Percentiles rank a stretch among this genome's conserved stretches.
These are phyloP conservation scores for Tenthredo scrophulariae DNA, from an alignment of 2,888 invertebrate genomes.

Conservation along the genomic window DNA sequence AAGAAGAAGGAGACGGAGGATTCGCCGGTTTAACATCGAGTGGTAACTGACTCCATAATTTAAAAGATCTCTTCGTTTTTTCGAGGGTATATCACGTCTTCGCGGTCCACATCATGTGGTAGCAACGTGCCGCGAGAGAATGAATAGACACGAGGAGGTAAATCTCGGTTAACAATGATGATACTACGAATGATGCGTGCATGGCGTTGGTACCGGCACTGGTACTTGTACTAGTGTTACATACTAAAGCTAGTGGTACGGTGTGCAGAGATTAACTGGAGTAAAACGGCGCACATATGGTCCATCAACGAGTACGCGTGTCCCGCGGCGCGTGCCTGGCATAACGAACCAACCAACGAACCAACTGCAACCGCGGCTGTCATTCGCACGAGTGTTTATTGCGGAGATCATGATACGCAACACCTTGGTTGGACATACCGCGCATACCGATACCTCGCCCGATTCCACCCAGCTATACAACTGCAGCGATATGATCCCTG, in stretches of 20 bases:
- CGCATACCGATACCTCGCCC: background rate
- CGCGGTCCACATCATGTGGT: too few species aligned
- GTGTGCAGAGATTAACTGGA: conserved; percentile 66
- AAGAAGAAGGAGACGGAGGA: background rate
- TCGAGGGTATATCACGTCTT: too few species aligned
- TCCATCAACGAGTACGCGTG: conserved; percentile 53
- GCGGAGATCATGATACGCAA: background rate
- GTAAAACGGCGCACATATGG: conserved; percentile 63
- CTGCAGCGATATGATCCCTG: background rate
- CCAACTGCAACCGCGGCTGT: conserved; percentile 60
- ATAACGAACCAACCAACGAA: conserved; percentile 65
- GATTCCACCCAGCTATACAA: background rate
- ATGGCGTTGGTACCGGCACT: background rate
- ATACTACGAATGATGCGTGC: background rate
- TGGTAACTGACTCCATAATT: background rate
- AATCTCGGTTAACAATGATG: background rate
- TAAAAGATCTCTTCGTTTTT: background rate
- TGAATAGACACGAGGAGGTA: background rate
- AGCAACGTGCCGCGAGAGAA: background rate
- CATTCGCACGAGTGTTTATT: conserved; percentile 63
- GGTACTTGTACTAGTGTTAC: background rate
- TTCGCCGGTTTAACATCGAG: background rate
- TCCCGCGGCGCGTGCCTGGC: conserved; percentile 69
- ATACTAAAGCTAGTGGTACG: too few species aligned
- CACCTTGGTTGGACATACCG: too few species aligned